Evolutionary conservation across 2,113 vertebrate species (phyloP).

Genomic region (Bubo scandiacus): DNA sequence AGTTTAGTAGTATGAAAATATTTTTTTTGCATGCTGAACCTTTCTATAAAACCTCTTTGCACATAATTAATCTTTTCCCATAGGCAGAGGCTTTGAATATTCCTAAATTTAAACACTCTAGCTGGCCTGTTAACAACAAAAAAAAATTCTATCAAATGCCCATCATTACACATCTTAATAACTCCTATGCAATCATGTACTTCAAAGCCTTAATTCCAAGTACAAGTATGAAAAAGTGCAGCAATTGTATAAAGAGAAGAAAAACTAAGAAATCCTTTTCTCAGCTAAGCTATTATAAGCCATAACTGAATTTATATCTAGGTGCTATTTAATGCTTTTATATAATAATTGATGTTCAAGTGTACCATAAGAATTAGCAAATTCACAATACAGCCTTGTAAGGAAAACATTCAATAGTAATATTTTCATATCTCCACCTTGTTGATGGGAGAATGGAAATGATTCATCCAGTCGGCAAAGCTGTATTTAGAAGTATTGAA

Average conservation of each 20-base stretch:
- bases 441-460: background rate
- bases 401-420: background rate
- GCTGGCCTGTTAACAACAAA: background rate
- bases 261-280: background rate
- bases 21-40: background rate
- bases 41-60: constrained; percentile 29
- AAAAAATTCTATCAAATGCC: background rate
- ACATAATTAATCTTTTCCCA: constrained; percentile 25
- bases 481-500: background rate
- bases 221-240: background rate
- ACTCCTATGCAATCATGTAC: background rate
- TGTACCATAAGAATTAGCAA: background rate
- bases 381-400: background rate
- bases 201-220: background rate
- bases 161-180: background rate
- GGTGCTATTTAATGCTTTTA: background rate
- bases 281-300: background rate
- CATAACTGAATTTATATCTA: background rate
- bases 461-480: background rate
- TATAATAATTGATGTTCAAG: background rate
- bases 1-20: background rate
- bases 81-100: background rate
- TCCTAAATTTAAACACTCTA: background rate
- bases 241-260: background rate
- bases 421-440: background rate